These are phyloP conservation scores for human DNA, from an alignment of 2,113 vertebrate species.

Conservation along the genomic window GRCh38 chr5:64818501-64819000, in stretches of 20 bases:
- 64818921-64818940: constrained; percentile 34
- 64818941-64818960: constrained; percentile 26
- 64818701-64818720: constrained; percentile 77
- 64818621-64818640: constrained; percentile 82
- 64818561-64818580: constrained; percentile 88
- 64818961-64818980: constrained; percentile 2
- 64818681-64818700: constrained; percentile 75
- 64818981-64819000: constrained; percentile 33
- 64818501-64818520: constrained; percentile 80
- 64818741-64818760: constrained; percentile 49
- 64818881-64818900: not conserved
- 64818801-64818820: constrained; percentile 21
- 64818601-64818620: constrained; percentile 86
- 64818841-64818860: constrained; percentile 30
- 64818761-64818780: not conserved
- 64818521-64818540: constrained; percentile 92
- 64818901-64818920: not conserved
- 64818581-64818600: constrained; percentile 87
- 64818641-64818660: constrained; percentile 80
- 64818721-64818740: constrained; percentile 78
- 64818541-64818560: constrained; percentile 87
- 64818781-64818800: not conserved
- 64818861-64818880: constrained; percentile 26
- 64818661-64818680: constrained; percentile 84
- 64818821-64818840: not conserved